Evolutionary conservation across 2,888 invertebrate species (phyloP).

Genomic region (Laothoe populi): DNA sequence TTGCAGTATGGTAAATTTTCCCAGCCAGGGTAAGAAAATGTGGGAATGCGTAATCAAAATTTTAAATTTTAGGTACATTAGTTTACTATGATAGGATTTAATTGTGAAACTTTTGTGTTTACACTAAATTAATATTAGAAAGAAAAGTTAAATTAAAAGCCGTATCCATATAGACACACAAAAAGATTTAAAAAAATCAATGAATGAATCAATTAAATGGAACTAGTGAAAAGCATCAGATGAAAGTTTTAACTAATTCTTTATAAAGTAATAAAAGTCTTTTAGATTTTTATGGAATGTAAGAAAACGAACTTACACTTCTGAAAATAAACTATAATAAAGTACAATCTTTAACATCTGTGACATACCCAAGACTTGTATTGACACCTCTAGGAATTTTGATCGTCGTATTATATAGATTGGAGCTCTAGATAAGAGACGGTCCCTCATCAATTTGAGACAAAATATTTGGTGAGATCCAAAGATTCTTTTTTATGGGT

Average conservation of each 20-base stretch:
- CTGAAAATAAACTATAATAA: constrained; percentile 40
- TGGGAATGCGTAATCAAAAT: too few species aligned
- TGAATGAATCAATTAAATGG: background rate
- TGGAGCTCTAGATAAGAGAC: constrained; percentile 68
- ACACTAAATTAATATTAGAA: too few species aligned
- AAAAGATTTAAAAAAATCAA: too few species aligned
- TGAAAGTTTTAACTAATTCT: background rate
- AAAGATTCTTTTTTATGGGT: constrained; percentile 79
- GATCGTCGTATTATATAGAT: constrained; percentile 72
- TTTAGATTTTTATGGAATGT: background rate
- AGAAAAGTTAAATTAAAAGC: too few species aligned
- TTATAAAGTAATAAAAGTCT: constrained; percentile 10
- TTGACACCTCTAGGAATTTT: constrained; percentile 84
- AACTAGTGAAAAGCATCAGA: background rate
- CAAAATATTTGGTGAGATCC: constrained; percentile 81
- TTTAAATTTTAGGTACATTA: too few species aligned
- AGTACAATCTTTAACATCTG: constrained; percentile 55
- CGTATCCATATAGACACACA: too few species aligned
- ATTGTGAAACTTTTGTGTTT: too few species aligned
- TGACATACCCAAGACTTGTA: constrained; percentile 71
- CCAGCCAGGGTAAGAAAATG: too few species aligned
- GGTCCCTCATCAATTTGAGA: constrained; percentile 80
- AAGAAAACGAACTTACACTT: constrained; percentile 11
- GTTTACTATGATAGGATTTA: too few species aligned
- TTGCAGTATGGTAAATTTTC: too few species aligned